Conservation (phyloP, 2,797 vertebrate species). For the Microcaecilia unicolor region DNA sequence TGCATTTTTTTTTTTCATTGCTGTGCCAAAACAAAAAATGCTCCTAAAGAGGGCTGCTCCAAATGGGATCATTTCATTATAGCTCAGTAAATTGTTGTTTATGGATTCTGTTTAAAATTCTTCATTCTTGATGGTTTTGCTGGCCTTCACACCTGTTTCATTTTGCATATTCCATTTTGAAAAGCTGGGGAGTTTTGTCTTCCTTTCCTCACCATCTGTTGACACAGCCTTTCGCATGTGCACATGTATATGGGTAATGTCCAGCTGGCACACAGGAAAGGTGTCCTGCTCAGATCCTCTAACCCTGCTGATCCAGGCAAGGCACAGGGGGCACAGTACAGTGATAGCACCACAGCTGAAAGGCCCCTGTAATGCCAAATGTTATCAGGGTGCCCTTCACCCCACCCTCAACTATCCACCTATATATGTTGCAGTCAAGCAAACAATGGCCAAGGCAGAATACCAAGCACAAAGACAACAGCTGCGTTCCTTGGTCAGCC, state of each 20-base stretch:
- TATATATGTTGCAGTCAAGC: constrained; percentile 40
- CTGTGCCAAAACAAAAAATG: too few species aligned
- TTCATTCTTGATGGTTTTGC: constrained; percentile 2
- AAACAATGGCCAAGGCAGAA: constrained; percentile 60
- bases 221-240: constrained; percentile 31
- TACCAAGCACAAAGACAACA: constrained; percentile 64
- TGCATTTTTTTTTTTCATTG: too few species aligned
- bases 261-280: constrained; percentile 43
- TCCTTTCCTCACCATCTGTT: constrained; percentile 46
- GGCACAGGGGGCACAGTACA: background rate
- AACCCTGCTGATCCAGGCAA: constrained; percentile 34
- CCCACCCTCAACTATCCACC: constrained; percentile 8
- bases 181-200: constrained; percentile 25
- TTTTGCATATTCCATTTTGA: constrained; percentile 27
- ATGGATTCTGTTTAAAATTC: background rate
- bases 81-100: constrained; percentile 6
- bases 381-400: constrained; percentile 28
- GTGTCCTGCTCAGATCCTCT: constrained; percentile 24
- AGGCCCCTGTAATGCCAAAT: constrained; percentile 17
- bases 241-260: constrained; percentile 26
- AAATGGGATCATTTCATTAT: too few species aligned
- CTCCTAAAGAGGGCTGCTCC: too few species aligned
- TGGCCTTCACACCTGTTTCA: constrained; percentile 34
- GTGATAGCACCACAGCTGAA: constrained; percentile 4
- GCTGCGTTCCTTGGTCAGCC: constrained; percentile 55